These are phyloP conservation scores for Halocynthia roretzi DNA, from an alignment of 23 tunicate genomes.

Conservation along the genomic window DNA sequence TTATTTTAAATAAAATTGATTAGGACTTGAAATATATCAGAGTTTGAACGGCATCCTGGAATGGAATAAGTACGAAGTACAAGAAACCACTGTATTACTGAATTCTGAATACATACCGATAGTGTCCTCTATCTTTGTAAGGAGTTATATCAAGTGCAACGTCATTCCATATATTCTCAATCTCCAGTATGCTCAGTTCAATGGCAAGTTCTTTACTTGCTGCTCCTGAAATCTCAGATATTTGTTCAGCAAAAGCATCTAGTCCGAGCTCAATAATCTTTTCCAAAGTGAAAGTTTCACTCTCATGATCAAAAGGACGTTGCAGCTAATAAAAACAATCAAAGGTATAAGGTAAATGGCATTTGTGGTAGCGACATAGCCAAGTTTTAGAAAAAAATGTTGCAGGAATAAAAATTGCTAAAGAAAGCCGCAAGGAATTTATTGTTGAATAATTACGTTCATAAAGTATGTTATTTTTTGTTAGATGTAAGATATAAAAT, in stretches of 20 bases:
- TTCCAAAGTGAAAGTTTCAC: constrained; percentile 82
- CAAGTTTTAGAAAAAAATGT: too few relatives aligned
- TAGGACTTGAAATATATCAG: too few relatives aligned
- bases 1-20: too few relatives aligned
- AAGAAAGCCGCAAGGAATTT: too few relatives aligned
- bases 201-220: constrained; percentile 96
- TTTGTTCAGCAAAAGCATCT: constrained; percentile 76
- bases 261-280: constrained; percentile 83
- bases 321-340: constrained; percentile 43
- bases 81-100: not conserved
- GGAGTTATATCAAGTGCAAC: constrained; percentile 64
- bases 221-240: constrained; percentile 89
- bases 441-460: too few relatives aligned
- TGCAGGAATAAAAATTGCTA: too few relatives aligned
- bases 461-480: too few relatives aligned
- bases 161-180: constrained; percentile 71
- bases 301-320: constrained; percentile 71
- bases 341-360: too few relatives aligned
- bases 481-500: too few relatives aligned
- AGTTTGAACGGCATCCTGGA: too few relatives aligned
- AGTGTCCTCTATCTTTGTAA: constrained; percentile 96
- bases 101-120: constrained; percentile 44
- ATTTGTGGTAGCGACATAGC: too few relatives aligned
- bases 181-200: constrained; percentile 71
- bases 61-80: too few relatives aligned